phyloP scores from a whole-genome alignment of 2,113 vertebrate species.

The Bungarus multicinctus region DNA sequence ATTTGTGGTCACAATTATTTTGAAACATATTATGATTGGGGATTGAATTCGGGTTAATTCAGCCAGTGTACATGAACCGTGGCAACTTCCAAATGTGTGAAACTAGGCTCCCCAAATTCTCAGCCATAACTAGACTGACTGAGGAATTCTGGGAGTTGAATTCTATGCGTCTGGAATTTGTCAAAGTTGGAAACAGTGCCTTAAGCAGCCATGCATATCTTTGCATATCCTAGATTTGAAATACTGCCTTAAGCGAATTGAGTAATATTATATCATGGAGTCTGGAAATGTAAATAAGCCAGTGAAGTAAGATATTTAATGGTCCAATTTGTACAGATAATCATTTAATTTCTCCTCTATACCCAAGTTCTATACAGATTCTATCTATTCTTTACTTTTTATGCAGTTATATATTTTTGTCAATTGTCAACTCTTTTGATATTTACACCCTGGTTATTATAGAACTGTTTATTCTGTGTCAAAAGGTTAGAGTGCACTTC shows the following conservation, averaged over 20 bases:
- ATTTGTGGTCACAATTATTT: too few species aligned
- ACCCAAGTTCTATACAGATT: not conserved
- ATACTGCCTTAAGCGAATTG: not conserved
- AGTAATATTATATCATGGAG: not conserved
- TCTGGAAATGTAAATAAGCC: not conserved
- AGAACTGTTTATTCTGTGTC: slow-evolving; percentile 26
- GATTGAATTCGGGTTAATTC: not conserved
- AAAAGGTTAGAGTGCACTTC: slow-evolving; percentile 23
- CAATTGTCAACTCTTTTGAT: not conserved
- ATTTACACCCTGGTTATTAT: not conserved
- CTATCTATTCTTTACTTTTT: not conserved
- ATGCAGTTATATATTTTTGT: not conserved
- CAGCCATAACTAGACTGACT: not conserved
- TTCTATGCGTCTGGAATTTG: not conserved
- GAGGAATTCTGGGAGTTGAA: not conserved
- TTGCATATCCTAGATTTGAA: not conserved
- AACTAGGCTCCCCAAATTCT: not conserved
- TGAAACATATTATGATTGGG: not conserved
- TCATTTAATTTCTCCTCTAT: not conserved
- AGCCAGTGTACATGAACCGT: not conserved
- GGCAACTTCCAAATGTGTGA: not conserved
- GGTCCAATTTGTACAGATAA: not conserved
- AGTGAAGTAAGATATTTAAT: not conserved
- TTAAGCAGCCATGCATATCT: not conserved
- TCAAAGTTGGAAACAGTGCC: not conserved